Evolutionary conservation across 1,140 invertebrate genomes (phyloP).

Genomic region (Drosophila lini): DNA sequence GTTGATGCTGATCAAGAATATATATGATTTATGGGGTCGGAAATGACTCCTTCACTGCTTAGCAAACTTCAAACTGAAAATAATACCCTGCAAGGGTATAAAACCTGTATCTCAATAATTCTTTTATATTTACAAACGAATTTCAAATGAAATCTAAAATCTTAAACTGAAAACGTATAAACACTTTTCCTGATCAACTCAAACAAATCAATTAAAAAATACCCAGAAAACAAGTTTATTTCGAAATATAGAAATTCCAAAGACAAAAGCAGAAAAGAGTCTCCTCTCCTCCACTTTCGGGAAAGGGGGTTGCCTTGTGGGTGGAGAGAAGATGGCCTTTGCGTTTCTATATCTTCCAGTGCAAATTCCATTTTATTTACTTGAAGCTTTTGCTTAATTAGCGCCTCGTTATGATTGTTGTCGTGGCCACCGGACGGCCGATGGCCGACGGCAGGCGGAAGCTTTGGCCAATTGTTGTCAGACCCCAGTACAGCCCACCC

Average conservation of each 20-base stretch:
- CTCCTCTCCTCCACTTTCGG: too few relatives aligned
- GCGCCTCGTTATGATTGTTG: constrained; percentile 62
- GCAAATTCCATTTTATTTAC: constrained; percentile 78
- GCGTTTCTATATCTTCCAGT: constrained; percentile 43
- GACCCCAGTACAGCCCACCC: constrained; percentile 1
- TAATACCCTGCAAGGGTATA: too few relatives aligned
- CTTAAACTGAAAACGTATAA: not conserved
- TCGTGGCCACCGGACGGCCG: constrained; percentile 21
- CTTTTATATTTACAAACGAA: not conserved
- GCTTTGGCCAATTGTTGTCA: constrained; percentile 49
- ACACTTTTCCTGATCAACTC: not conserved
- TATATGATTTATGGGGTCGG: too few relatives aligned
- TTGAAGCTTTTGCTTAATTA: constrained; percentile 71
- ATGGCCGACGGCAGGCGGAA: constrained; percentile 49
- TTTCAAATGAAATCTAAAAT: not conserved
- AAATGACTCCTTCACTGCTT: too few relatives aligned
- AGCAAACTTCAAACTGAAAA: too few relatives aligned
- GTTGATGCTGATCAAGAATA: too few relatives aligned
- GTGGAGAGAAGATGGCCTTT: constrained; percentile 12
- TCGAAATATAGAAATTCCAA: not conserved
- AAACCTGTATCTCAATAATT: not conserved
- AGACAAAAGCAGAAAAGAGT: not conserved
- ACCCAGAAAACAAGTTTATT: not conserved
- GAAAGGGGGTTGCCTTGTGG: not conserved
- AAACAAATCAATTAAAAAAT: not conserved